A percentile compares a stretch with the other conserved stretches of the same genome.
Conservation (phyloP, 2,797 vertebrate genomes). For the Falco peregrinus region DNA sequence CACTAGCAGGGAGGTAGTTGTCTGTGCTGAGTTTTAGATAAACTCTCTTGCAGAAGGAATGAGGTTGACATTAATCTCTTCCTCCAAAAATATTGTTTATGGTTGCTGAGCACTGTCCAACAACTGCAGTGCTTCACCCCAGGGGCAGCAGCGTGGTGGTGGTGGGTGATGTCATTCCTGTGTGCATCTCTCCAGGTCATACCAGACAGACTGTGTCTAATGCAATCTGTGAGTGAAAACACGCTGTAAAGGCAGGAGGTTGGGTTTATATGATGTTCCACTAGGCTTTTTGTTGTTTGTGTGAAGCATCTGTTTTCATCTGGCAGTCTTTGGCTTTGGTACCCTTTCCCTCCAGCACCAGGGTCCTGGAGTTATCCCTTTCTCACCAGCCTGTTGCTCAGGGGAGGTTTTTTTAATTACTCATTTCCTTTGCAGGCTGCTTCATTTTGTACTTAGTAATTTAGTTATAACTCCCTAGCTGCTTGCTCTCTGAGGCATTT, state of each 20-base stretch:
- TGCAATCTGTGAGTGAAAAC: not conserved
- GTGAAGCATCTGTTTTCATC: conserved; percentile 4
- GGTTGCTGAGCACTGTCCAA: conserved; percentile 8
- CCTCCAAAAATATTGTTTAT: not conserved
- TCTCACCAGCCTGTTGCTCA: not conserved
- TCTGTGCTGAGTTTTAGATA: not conserved
- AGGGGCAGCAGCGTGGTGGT: not conserved
- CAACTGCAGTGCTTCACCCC: not conserved
- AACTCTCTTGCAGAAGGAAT: not conserved
- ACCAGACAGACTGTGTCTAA: not conserved
- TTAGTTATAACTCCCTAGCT: conserved; percentile 48
- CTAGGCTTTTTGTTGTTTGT: not conserved
- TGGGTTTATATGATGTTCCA: not conserved
- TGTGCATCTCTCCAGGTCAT: not conserved
- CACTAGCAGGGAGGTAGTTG: not conserved
- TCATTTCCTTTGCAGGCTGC: conserved; percentile 62
- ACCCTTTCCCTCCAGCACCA: not conserved
- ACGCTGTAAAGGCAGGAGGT: accelerated
- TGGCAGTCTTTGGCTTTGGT: not conserved
- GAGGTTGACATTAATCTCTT: not conserved
- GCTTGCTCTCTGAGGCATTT: not conserved
- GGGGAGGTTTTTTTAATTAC: conserved; percentile 60
- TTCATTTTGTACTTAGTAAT: conserved; percentile 67
- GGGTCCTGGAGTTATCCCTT: not conserved
- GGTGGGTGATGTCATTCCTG: conserved; percentile 38